Conservation (phyloP, 2,797 vertebrate species). For the Leucoraja ocellata region DNA sequence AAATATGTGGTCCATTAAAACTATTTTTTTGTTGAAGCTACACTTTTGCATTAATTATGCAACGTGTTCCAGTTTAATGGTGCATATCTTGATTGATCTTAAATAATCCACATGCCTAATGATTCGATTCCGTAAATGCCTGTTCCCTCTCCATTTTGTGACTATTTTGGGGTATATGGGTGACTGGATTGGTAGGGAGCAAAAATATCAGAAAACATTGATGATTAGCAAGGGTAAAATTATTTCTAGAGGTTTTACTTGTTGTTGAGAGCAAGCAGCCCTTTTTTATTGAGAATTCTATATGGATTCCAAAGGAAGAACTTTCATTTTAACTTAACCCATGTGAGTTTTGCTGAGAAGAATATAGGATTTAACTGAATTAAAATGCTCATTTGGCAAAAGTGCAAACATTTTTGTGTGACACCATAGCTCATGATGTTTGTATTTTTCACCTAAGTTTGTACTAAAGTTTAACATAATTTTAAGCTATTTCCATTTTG, state of each 20-base stretch:
- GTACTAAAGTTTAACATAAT: background rate
- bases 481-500: background rate
- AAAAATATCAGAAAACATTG: background rate
- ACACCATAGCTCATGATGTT: background rate
- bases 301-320: background rate
- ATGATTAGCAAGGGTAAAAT: background rate
- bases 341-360: background rate
- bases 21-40: background rate
- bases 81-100: background rate
- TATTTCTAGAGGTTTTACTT: background rate
- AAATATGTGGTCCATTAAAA: background rate
- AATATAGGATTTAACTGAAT: background rate
- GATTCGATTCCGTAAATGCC: background rate
- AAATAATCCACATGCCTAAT: background rate
- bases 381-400: background rate
- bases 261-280: background rate
- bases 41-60: background rate
- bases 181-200: no score
- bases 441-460: background rate
- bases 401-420: background rate
- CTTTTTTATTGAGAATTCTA: background rate
- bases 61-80: background rate
- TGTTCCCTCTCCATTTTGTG: background rate
- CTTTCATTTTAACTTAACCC: background rate
- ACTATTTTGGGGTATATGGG: no score